These are phyloP conservation scores for Myrmecobius fasciatus DNA, from an alignment of 2,113 vertebrate genomes.

Conservation along the genomic window DNA sequence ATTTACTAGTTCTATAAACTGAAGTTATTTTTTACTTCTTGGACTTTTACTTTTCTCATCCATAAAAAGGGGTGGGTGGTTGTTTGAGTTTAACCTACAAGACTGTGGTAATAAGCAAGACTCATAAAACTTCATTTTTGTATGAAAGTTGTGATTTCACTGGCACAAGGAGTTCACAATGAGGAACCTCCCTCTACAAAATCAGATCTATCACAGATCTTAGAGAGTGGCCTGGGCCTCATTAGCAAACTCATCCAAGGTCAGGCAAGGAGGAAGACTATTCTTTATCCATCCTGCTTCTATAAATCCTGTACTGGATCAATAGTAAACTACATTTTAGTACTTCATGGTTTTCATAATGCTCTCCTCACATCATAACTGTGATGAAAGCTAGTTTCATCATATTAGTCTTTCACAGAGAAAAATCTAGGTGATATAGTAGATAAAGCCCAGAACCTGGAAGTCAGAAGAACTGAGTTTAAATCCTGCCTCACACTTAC, in stretches of 20 bases:
- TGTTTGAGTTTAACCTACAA: background rate
- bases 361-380: background rate
- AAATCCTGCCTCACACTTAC: background rate
- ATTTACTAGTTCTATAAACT: background rate
- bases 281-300: background rate
- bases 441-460: background rate
- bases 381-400: background rate
- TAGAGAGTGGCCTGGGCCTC: background rate
- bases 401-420: background rate
- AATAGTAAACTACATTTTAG: background rate
- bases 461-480: constrained; percentile 14
- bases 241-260: background rate
- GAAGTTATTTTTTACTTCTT: background rate
- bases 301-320: constrained; percentile 3
- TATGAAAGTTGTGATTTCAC: background rate
- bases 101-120: background rate
- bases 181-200: background rate
- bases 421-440: background rate
- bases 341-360: background rate
- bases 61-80: background rate
- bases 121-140: background rate
- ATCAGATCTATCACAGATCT: background rate
- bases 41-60: background rate
- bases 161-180: background rate
- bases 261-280: too few relatives aligned